Conservation (phyloP, 2,888 invertebrate genomes). For the Protodeltote pygarga region DNA sequence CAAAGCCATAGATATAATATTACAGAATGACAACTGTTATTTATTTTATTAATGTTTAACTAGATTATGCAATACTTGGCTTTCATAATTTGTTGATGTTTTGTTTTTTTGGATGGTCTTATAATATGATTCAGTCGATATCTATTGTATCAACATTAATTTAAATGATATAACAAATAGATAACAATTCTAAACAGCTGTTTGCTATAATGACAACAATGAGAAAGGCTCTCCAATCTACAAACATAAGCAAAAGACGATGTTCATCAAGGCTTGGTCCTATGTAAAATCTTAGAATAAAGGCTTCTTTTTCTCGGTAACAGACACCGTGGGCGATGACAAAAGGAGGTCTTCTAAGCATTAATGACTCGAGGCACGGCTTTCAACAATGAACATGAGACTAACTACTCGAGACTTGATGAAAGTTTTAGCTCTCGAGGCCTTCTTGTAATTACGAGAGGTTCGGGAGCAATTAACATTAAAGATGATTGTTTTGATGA, state of each 20-base stretch:
- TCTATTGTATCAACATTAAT: no score
- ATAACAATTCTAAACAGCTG: not conserved
- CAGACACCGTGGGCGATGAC: conserved; percentile 59
- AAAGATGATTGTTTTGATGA: conserved; percentile 30
- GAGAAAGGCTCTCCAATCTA: conserved; percentile 32
- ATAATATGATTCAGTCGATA: no score
- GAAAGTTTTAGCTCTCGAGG: conserved; percentile 61
- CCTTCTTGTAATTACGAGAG: conserved; percentile 49
- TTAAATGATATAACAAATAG: not conserved
- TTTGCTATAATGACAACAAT: conserved; percentile 22
- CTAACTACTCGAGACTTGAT: conserved; percentile 66
- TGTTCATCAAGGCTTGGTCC: conserved; percentile 51
- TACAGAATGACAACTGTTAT: no score
- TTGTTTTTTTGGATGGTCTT: no score
- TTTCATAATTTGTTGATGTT: no score
- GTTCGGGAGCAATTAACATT: conserved; percentile 38
- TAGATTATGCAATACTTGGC: no score
- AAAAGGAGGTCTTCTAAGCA: conserved; percentile 68
- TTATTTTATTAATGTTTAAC: no score
- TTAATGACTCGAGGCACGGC: conserved; percentile 68
- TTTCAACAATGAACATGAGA: conserved; percentile 67
- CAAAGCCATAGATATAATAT: not conserved
- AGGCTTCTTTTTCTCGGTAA: conserved; percentile 56
- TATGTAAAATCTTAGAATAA: conserved; percentile 56
- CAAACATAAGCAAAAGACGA: conserved; percentile 43